Percentiles rank a stretch among this genome's conserved stretches.
Evolutionary conservation across 2,797 vertebrate species (phyloP).

Genomic region (Aeoliscus strigatus): DNA sequence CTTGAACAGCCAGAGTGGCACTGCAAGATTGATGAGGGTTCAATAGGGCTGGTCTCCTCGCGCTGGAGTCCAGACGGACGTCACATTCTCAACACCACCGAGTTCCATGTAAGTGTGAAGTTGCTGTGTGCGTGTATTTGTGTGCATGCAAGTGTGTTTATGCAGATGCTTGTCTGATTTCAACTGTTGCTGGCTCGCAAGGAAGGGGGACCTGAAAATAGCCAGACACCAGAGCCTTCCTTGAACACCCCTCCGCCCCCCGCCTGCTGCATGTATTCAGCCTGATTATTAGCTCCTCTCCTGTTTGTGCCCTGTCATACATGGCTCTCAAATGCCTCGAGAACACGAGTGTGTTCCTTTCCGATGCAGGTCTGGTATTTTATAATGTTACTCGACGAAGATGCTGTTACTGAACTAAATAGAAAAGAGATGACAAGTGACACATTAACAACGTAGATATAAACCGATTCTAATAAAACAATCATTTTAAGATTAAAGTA

Average conservation of each 20-base stretch:
- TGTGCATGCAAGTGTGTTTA: conserved; percentile 50
- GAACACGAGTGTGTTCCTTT: conserved; percentile 42
- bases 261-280: conserved; percentile 68
- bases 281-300: conserved; percentile 59
- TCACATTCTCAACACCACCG: conserved; percentile 97
- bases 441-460: too few species aligned
- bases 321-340: conserved; percentile 50
- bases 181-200: conserved; percentile 79
- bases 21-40: conserved; percentile 97
- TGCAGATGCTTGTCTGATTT: conserved; percentile 59
- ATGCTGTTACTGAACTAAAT: too few species aligned
- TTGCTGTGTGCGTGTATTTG: conserved; percentile 50
- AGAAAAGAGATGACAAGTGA: too few species aligned
- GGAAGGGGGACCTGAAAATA: conserved; percentile 75
- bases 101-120: conserved; percentile 92
- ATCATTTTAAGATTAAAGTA: too few species aligned
- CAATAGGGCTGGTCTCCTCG: conserved; percentile 90
- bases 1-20: conserved; percentile 95
- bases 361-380: conserved; percentile 28
- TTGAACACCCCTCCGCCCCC: conserved; percentile 42
- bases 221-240: conserved; percentile 68
- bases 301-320: conserved; percentile 68
- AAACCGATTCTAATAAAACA: too few species aligned
- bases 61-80: conserved; percentile 97
- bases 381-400: too few species aligned